Evolutionary conservation across 2,888 invertebrate species (phyloP).

Genomic region (Scrobipalpa costella): DNA sequence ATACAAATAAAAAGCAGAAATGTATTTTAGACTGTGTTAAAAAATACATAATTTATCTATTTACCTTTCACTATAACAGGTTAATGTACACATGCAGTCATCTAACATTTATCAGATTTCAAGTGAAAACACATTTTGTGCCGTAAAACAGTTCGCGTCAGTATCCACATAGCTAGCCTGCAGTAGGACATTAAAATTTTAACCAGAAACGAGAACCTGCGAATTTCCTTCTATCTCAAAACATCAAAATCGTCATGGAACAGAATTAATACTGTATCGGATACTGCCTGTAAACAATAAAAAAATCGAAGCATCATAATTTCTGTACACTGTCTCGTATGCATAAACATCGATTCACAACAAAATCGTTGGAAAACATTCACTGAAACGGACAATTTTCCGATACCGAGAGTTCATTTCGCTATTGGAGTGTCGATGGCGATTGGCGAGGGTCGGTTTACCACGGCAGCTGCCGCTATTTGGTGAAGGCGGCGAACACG

Average conservation of each 20-base stretch:
- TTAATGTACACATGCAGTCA: slow-evolving; percentile 18
- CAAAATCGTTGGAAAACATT: neutral
- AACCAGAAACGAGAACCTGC: neutral
- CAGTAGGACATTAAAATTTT: neutral
- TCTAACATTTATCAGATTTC: slow-evolving; percentile 16
- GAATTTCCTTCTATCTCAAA: neutral
- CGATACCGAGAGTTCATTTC: slow-evolving; percentile 14
- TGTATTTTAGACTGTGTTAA: neutral
- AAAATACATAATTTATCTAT: neutral
- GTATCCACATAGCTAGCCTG: neutral
- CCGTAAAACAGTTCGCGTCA: slow-evolving; percentile 10
- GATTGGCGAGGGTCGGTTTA: slow-evolving; percentile 4
- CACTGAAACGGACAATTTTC: slow-evolving; percentile 20
- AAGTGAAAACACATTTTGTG: slow-evolving; percentile 16
- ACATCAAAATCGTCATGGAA: neutral
- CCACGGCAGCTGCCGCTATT: slow-evolving; percentile 83
- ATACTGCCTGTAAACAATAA: slow-evolving; percentile 14
- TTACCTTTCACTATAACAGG: neutral
- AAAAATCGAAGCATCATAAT: slow-evolving; percentile 13
- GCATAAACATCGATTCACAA: neutral
- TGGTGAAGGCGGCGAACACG: slow-evolving; percentile 98
- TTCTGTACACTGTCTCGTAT: slow-evolving; percentile 21
- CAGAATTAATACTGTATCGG: slow-evolving; percentile 17
- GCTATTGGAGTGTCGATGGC: neutral
- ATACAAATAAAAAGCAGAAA: slow-evolving; percentile 13